Evolutionary conservation across 2,888 invertebrate species (phyloP).

Genomic region (Mesorhabditis belari): DNA sequence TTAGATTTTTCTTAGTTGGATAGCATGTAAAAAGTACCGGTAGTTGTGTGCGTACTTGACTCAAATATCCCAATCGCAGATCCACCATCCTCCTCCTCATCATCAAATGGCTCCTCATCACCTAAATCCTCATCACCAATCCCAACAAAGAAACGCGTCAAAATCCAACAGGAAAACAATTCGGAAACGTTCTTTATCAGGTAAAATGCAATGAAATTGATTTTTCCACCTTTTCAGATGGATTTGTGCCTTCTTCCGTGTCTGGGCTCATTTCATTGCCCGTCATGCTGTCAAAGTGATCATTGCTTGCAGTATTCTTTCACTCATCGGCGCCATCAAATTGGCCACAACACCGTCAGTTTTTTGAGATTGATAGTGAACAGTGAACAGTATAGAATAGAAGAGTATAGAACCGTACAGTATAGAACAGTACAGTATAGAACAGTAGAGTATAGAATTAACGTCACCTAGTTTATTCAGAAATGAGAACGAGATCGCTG

Average conservation of each 20-base stretch:
- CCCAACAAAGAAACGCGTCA: neutral
- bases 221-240: slow-evolving; percentile 8
- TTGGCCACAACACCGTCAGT: slow-evolving; percentile 34
- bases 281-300: slow-evolving; percentile 34
- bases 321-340: slow-evolving; percentile 36
- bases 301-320: slow-evolving; percentile 31
- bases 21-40: no score
- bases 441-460: no score
- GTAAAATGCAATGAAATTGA: neutral
- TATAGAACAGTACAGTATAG: no score
- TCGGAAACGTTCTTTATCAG: neutral
- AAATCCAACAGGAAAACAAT: no score
- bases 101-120: neutral
- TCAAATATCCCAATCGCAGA: no score
- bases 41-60: no score
- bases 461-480: no score
- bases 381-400: no score
- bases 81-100: neutral
- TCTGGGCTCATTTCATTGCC: slow-evolving; percentile 41
- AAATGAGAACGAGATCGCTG: slow-evolving; percentile 45
- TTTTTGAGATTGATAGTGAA: no score
- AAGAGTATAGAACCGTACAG: no score
- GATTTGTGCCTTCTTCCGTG: slow-evolving; percentile 25
- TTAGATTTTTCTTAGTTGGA: no score
- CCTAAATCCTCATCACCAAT: neutral